These are phyloP conservation scores for Argyresthia albistria DNA, from an alignment of 2,888 invertebrate genomes.

Conservation along the genomic window DNA sequence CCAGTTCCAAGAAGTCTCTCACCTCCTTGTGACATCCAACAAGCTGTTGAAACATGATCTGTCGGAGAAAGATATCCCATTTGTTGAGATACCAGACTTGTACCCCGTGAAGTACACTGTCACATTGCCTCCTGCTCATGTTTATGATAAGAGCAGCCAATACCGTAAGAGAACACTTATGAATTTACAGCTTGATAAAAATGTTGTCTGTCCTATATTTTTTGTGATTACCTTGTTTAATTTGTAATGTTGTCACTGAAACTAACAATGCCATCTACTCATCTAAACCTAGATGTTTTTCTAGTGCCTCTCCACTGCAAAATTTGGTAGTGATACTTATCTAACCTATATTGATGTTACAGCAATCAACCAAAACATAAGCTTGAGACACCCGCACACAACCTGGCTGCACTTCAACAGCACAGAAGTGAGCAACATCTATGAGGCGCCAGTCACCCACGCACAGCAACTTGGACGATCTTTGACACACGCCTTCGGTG, in stretches of 20 bases:
- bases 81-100: conserved; percentile 77
- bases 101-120: conserved; percentile 83
- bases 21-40: conserved; percentile 77
- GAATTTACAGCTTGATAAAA: background rate
- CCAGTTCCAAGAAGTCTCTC: conserved; percentile 76
- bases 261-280: too few relatives aligned
- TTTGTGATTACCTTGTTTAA: background rate
- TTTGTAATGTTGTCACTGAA: too few relatives aligned
- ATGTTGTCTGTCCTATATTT: too few relatives aligned
- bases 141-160: conserved; percentile 74
- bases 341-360: conserved; percentile 11
- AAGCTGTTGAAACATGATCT: conserved; percentile 71
- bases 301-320: too few relatives aligned
- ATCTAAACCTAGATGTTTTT: too few relatives aligned
- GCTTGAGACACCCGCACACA: conserved; percentile 80
- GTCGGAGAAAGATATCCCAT: conserved; percentile 56
- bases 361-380: conserved; percentile 63
- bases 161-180: conserved; percentile 77
- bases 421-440: conserved; percentile 77
- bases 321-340: background rate
- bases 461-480: conserved; percentile 79
- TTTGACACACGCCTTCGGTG: conserved; percentile 81
- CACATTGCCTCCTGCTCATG: conserved; percentile 74
- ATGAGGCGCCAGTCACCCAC: conserved; percentile 77
- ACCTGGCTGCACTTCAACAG: conserved; percentile 80